A percentile compares a stretch with the other conserved stretches of the same genome.
Conservation (phyloP, 2,113 vertebrate species). For the Takifugu bimaculatus region DNA sequence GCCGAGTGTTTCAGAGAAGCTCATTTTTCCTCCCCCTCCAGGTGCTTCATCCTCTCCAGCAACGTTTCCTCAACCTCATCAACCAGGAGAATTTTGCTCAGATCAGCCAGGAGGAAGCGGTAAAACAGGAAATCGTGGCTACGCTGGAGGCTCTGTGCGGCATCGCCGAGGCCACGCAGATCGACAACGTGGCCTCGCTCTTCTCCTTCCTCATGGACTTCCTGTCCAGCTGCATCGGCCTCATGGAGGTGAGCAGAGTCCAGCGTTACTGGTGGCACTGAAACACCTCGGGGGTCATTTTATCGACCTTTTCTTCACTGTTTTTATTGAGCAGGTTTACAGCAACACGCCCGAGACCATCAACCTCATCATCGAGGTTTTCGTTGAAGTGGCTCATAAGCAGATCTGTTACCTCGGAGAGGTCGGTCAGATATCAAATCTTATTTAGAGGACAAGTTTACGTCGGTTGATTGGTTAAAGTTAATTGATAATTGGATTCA, state of each 20-base stretch:
- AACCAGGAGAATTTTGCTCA: slow-evolving; percentile 98
- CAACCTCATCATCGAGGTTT: slow-evolving; percentile 98
- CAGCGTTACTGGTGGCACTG: background rate
- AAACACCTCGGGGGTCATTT: background rate
- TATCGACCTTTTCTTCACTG: background rate
- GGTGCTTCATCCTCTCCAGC: slow-evolving; percentile 96
- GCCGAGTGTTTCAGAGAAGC: background rate
- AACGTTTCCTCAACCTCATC: slow-evolving; percentile 94
- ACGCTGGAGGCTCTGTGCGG: slow-evolving; percentile 94
- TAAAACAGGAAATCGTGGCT: slow-evolving; percentile 93
- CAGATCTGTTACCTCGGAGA: slow-evolving; percentile 99
- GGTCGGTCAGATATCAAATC: slow-evolving; percentile 68
- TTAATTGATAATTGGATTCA: too few relatives aligned
- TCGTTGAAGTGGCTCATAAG: slow-evolving; percentile 99
- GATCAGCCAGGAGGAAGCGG: slow-evolving; percentile 93
- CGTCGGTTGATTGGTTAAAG: too few relatives aligned
- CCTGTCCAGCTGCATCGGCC: slow-evolving; percentile 94
- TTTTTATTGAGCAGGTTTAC: slow-evolving; percentile 76
- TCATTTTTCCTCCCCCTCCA: slow-evolving; percentile 35
- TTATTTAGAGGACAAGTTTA: too few relatives aligned
- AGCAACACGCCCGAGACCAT: slow-evolving; percentile 97
- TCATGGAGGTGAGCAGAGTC: slow-evolving; percentile 82
- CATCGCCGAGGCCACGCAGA: slow-evolving; percentile 96
- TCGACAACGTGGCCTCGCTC: slow-evolving; percentile 94
- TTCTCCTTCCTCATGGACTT: slow-evolving; percentile 99